These are phyloP conservation scores for Cataglyphis cursor DNA, from an alignment of 2,888 invertebrate species.

Conservation along the genomic window DNA sequence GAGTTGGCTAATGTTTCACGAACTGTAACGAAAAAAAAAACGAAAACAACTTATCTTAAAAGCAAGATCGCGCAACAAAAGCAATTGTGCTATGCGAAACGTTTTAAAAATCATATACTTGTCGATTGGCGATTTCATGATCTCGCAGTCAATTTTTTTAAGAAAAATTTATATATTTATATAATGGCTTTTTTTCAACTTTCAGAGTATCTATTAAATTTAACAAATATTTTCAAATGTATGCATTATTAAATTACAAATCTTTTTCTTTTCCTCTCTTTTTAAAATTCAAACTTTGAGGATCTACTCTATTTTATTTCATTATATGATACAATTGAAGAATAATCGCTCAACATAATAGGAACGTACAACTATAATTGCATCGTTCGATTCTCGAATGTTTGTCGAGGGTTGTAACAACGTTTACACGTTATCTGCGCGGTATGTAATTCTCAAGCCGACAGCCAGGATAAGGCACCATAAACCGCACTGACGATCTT, in stretches of 20 bases:
- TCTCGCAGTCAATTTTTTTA: neutral
- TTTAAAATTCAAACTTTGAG: neutral
- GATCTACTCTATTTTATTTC: conserved; percentile 5
- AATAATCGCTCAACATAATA: conserved; percentile 51
- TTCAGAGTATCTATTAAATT: neutral
- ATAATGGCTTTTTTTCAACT: neutral
- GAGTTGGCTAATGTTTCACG: conserved; percentile 54
- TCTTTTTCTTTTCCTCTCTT: neutral
- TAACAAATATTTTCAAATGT: neutral
- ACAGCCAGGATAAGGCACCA: conserved; percentile 52
- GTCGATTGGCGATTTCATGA: neutral
- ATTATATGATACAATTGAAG: conserved; percentile 2
- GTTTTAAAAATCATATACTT: neutral
- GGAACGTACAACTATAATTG: conserved; percentile 53
- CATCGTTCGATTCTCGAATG: conserved; percentile 42
- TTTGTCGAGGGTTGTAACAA: conserved; percentile 32
- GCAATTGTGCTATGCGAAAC: conserved; percentile 2
- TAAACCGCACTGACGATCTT: conserved; percentile 54
- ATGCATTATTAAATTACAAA: neutral
- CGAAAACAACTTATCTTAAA: conserved; percentile 36
- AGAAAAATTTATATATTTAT: neutral
- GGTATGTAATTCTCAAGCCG: conserved; percentile 52
- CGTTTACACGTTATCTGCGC: conserved; percentile 52
- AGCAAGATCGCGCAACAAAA: conserved; percentile 29
- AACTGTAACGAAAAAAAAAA: conserved; percentile 54